Evolutionary conservation across 2,113 vertebrate species (phyloP).

Genomic region (Festucalex cinctus): DNA sequence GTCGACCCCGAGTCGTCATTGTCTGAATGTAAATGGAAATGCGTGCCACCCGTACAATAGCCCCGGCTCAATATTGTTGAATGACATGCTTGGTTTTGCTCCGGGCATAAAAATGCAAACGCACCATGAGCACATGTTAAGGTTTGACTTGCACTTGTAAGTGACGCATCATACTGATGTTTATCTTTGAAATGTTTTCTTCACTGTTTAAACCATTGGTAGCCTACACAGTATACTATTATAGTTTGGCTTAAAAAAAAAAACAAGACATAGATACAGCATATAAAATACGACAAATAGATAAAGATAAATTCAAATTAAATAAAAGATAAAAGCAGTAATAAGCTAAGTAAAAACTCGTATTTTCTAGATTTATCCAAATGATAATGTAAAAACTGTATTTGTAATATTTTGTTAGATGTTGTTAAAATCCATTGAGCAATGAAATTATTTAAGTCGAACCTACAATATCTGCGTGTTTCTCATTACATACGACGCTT

Average conservation of each 20-base stretch:
- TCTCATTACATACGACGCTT: not conserved
- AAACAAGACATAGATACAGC: not conserved
- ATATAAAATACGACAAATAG: not conserved
- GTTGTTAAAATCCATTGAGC: not conserved
- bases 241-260: not conserved
- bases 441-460: not conserved
- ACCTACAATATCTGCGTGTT: not conserved
- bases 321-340: not conserved
- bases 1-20: conserved; percentile 58
- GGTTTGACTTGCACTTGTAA: conserved; percentile 25
- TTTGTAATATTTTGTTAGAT: not conserved
- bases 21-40: conserved; percentile 74
- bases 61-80: conserved; percentile 61
- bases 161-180: conserved; percentile 2
- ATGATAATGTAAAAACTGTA: not conserved
- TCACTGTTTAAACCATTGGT: not conserved
- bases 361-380: not conserved
- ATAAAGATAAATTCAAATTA: not conserved
- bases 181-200: conserved; percentile 10
- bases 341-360: not conserved
- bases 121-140: conserved; percentile 45
- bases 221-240: too few species aligned
- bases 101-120: conserved; percentile 38
- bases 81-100: conserved; percentile 64
- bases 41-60: conserved; percentile 67